These are phyloP conservation scores for Notocelia uddmanniana DNA, from an alignment of 2,888 invertebrate species.

Conservation along the genomic window DNA sequence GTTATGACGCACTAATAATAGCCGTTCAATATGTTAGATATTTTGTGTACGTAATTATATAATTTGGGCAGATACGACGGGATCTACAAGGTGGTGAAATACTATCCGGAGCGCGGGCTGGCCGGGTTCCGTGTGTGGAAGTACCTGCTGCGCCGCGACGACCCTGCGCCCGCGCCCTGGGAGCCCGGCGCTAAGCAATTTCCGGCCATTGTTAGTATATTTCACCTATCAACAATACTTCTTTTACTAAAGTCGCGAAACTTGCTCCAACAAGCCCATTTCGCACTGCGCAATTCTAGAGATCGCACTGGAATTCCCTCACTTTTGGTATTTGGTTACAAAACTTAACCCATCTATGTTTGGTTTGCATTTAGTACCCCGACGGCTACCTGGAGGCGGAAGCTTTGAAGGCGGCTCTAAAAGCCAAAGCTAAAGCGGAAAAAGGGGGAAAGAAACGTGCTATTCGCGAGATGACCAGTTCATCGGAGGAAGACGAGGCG, in stretches of 20 bases:
- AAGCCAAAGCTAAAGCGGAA: constrained; percentile 58
- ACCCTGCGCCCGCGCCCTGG: constrained; percentile 93
- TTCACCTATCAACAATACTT: not conserved
- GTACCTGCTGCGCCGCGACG: constrained; percentile 91
- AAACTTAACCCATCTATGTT: constrained; percentile 33
- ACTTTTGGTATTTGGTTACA: too few species aligned
- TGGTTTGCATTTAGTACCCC: constrained; percentile 87
- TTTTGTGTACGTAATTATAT: not conserved
- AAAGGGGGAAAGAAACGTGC: constrained; percentile 61
- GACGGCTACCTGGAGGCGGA: constrained; percentile 90
- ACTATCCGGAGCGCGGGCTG: constrained; percentile 91
- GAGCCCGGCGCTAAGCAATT: constrained; percentile 88
- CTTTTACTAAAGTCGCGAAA: not conserved
- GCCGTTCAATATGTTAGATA: too few species aligned
- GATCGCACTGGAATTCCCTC: not conserved
- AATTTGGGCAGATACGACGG: constrained; percentile 90
- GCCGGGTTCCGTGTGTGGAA: constrained; percentile 93
- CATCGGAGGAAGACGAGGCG: constrained; percentile 58
- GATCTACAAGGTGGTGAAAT: constrained; percentile 94
- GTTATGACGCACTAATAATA: not conserved
- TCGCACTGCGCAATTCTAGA: not conserved
- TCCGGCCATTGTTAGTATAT: constrained; percentile 71
- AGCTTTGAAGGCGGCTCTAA: constrained; percentile 78
- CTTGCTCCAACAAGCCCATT: too few species aligned
- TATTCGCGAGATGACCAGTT: constrained; percentile 60